Percentiles rank a stretch among this genome's conserved stretches.
Evolutionary conservation across 2,888 invertebrate genomes (phyloP).

Genomic region (Acrocyrtus sp.): DNA sequence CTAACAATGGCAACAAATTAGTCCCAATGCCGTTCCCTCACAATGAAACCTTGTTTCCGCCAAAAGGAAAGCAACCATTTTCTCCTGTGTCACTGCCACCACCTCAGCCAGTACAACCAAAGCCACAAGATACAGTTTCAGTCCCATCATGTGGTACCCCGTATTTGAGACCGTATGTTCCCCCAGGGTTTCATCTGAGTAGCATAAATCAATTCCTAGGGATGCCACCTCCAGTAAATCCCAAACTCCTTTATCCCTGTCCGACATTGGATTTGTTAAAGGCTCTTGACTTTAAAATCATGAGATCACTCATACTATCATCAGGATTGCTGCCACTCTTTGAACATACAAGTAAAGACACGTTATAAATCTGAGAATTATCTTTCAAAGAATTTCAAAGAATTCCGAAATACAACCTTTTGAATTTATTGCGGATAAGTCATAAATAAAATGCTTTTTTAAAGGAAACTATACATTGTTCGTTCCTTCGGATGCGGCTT

Average conservation of each 20-base stretch:
- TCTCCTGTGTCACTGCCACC: background rate
- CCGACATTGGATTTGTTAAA: conserved; percentile 54
- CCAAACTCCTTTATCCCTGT: conserved; percentile 41
- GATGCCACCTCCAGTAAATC: conserved; percentile 16
- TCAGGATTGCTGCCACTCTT: conserved; percentile 54
- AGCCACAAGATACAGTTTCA: too few species aligned
- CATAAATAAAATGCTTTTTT: too few species aligned
- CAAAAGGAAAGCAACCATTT: background rate
- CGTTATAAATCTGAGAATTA: background rate
- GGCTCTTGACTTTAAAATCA: conserved; percentile 53
- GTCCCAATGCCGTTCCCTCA: too few species aligned
- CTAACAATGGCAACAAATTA: too few species aligned
- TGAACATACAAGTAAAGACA: conserved; percentile 51
- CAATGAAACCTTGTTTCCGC: too few species aligned
- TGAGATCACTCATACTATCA: conserved; percentile 48
- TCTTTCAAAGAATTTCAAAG: too few species aligned
- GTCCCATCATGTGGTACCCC: conserved; percentile 24
- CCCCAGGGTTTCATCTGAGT: conserved; percentile 54
- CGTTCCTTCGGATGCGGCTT: conserved; percentile 60
- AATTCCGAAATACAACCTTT: too few species aligned
- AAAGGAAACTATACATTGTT: conserved; percentile 62
- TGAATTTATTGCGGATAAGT: too few species aligned
- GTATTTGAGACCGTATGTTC: conserved; percentile 46
- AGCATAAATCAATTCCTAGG: conserved; percentile 35
- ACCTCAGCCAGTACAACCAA: background rate